A percentile compares a stretch with the other conserved stretches of the same genome.
Conservation (phyloP, 2,888 invertebrate genomes). For the Bombylius discolor region DNA sequence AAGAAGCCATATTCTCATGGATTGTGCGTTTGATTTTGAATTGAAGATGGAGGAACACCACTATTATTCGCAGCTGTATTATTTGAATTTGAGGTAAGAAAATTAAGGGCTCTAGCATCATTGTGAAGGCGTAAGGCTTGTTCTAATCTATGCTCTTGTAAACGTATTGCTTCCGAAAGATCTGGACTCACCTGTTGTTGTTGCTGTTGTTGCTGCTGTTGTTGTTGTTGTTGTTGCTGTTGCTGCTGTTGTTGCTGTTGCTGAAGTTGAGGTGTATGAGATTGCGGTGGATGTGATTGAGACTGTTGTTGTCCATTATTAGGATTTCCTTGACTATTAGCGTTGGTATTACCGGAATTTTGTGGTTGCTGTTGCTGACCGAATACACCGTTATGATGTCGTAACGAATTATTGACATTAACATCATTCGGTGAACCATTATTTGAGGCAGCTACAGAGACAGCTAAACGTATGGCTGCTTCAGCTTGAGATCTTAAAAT, state of each 20-base stretch:
- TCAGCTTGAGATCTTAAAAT: constrained; percentile 74
- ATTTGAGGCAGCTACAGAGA: constrained; percentile 47
- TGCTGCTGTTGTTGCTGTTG: constrained; percentile 11
- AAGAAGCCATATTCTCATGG: constrained; percentile 74
- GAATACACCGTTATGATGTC: constrained; percentile 12
- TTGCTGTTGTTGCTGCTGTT: constrained; percentile 13
- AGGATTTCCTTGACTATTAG: neutral
- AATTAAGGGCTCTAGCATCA: constrained; percentile 67
- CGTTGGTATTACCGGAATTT: neutral
- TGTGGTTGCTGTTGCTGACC: constrained; percentile 9
- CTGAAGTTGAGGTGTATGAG: constrained; percentile 54
- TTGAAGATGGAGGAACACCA: neutral
- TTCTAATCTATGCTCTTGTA: constrained; percentile 68
- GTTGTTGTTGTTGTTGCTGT: constrained; percentile 4
- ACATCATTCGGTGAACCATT: constrained; percentile 14
- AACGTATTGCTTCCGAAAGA: constrained; percentile 54
- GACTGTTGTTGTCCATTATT: constrained; percentile 3
- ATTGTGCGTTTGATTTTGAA: constrained; percentile 20
- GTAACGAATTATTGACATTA: constrained; percentile 12
- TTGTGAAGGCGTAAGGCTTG: constrained; percentile 70
- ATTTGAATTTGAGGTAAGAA: constrained; percentile 42
- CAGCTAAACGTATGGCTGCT: constrained; percentile 68
- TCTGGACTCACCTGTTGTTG: constrained; percentile 49
- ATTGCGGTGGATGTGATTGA: constrained; percentile 19
- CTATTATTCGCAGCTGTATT: constrained; percentile 12